These are phyloP conservation scores for Ypsolopha sequella DNA, from an alignment of 2,888 invertebrate species.

Conservation along the genomic window DNA sequence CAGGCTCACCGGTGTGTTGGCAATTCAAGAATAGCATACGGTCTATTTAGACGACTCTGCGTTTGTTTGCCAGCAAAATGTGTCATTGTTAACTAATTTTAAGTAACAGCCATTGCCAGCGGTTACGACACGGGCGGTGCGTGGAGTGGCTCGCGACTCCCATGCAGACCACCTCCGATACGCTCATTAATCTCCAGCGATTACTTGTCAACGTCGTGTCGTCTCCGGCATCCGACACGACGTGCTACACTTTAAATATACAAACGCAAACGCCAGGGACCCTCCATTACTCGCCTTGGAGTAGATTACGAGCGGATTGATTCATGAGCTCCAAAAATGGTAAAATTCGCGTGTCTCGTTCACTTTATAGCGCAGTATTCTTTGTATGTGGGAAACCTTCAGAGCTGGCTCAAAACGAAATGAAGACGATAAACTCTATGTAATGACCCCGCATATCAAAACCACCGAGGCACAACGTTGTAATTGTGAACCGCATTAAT, in stretches of 20 bases:
- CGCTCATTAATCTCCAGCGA: constrained; percentile 25
- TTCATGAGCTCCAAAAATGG: constrained; percentile 33
- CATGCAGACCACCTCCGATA: constrained; percentile 23
- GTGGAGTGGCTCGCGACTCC: constrained; percentile 25
- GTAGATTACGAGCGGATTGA: constrained; percentile 20
- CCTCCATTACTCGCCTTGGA: background rate
- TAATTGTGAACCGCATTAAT: constrained; percentile 59
- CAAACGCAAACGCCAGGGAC: constrained; percentile 13
- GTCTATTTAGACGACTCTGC: constrained; percentile 63
- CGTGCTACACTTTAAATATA: background rate
- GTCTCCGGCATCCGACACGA: background rate
- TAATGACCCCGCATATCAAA: background rate
- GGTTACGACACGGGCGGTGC: constrained; percentile 48
- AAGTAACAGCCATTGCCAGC: constrained; percentile 64
- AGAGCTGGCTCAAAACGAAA: background rate
- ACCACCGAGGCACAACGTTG: background rate
- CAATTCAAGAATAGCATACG: constrained; percentile 60
- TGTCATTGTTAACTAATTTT: constrained; percentile 71
- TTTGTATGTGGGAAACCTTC: background rate
- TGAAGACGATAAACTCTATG: background rate
- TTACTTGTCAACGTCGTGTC: constrained; percentile 11
- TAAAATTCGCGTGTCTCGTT: constrained; percentile 27
- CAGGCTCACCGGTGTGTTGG: constrained; percentile 60
- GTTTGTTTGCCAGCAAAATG: constrained; percentile 70
- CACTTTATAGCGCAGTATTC: constrained; percentile 27